Conservation (phyloP, 2,797 vertebrate species). For the Hippoglossus hippoglossus region DNA sequence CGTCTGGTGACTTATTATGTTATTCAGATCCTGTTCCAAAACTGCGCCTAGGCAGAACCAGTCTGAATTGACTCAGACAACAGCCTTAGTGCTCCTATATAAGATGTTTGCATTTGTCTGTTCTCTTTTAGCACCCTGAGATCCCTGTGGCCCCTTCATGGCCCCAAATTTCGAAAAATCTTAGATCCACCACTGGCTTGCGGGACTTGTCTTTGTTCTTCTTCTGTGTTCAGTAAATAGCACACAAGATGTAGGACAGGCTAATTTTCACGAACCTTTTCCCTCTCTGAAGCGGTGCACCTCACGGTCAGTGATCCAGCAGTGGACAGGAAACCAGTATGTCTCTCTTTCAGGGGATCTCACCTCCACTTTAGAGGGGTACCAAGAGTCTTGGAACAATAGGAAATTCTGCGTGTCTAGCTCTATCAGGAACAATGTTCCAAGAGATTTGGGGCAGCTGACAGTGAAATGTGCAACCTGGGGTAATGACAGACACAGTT, state of each 20-base stretch:
- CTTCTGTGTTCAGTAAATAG: background rate
- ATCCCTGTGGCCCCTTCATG: no score
- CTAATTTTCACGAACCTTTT: slow-evolving; percentile 55
- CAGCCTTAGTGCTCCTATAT: no score
- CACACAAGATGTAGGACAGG: background rate
- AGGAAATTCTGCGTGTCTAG: slow-evolving; percentile 49
- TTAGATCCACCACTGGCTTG: no score
- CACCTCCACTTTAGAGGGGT: slow-evolving; percentile 55
- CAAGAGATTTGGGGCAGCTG: slow-evolving; percentile 47
- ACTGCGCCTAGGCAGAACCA: no score
- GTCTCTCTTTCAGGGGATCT: slow-evolving; percentile 43
- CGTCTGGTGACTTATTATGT: no score
- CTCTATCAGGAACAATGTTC: slow-evolving; percentile 64
- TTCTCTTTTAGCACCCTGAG: no score
- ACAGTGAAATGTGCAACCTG: slow-evolving; percentile 53
- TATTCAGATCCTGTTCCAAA: no score
- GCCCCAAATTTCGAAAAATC: no score
- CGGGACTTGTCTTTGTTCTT: background rate
- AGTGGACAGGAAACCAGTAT: slow-evolving; percentile 64
- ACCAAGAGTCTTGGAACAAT: slow-evolving; percentile 55
- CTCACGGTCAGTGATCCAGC: slow-evolving; percentile 53
- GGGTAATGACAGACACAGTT: background rate
- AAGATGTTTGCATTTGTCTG: no score
- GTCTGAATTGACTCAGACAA: no score
- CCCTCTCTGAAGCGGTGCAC: slow-evolving; percentile 65